These are phyloP conservation scores for Rafetus swinhoei DNA, from an alignment of 2,113 vertebrate genomes.

Conservation along the genomic window DNA sequence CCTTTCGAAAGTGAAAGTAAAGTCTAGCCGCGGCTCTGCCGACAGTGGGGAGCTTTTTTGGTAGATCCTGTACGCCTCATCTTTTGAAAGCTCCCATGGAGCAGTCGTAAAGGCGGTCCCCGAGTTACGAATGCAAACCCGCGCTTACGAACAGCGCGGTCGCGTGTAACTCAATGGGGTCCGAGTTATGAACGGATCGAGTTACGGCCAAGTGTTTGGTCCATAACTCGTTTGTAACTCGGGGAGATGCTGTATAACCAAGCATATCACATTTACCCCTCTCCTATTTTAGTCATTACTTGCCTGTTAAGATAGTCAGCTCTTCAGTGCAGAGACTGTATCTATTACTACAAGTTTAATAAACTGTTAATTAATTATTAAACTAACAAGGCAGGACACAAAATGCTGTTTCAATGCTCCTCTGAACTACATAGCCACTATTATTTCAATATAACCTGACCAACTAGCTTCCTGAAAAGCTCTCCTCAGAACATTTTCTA, in stretches of 20 bases:
- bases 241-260: background rate
- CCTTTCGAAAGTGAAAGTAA: too few relatives aligned
- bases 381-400: background rate
- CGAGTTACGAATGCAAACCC: too few relatives aligned
- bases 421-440: background rate
- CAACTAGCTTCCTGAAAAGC: background rate
- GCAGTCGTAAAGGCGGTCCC: too few relatives aligned
- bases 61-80: too few relatives aligned
- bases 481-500: background rate
- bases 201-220: too few relatives aligned
- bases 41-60: too few relatives aligned
- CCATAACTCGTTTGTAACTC: too few relatives aligned
- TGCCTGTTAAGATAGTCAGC: background rate
- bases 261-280: background rate
- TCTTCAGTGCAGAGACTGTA: background rate
- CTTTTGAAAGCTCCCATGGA: too few relatives aligned
- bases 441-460: background rate
- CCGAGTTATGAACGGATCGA: too few relatives aligned
- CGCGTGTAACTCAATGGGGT: too few relatives aligned
- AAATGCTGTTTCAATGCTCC: background rate
- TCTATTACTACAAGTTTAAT: background rate
- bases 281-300: background rate
- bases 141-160: too few relatives aligned
- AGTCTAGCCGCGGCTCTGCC: too few relatives aligned
- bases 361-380: background rate